These are phyloP conservation scores for Eospalax fontanierii DNA, from an alignment of 2,797 vertebrate genomes.

Conservation along the genomic window DNA sequence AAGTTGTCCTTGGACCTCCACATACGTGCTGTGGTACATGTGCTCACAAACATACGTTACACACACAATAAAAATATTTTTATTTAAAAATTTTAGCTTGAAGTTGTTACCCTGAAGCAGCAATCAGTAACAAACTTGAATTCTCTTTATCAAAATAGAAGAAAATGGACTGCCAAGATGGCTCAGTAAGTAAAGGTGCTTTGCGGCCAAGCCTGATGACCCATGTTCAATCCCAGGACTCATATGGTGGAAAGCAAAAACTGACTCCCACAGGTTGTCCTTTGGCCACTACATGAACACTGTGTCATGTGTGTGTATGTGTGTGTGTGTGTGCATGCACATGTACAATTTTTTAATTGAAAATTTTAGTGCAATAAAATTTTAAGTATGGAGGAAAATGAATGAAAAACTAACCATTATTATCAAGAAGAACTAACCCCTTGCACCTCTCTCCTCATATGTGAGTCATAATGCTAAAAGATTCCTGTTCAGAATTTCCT, in stretches of 20 bases:
- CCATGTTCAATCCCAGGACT: too few relatives aligned
- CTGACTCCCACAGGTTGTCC: too few relatives aligned
- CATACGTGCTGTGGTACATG: neutral
- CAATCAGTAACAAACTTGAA: conserved; percentile 27
- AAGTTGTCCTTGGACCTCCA: neutral
- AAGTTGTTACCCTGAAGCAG: conserved; percentile 29
- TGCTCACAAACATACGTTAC: neutral
- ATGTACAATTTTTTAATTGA: neutral
- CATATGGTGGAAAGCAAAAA: too few relatives aligned
- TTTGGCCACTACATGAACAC: too few relatives aligned
- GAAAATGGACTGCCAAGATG: neutral
- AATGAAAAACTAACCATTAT: conserved; percentile 49
- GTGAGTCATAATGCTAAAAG: conserved; percentile 13
- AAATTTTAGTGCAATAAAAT: neutral
- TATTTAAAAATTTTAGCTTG: neutral
- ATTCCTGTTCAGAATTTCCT: conserved; percentile 16
- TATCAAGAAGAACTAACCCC: neutral
- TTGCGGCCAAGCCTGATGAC: too few relatives aligned
- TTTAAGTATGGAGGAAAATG: conserved; percentile 36
- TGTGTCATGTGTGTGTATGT: too few relatives aligned
- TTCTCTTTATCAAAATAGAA: neutral
- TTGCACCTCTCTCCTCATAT: conserved; percentile 28
- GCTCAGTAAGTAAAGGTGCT: neutral
- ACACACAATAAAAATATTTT: neutral
- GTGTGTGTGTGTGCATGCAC: too few relatives aligned